Evolutionary conservation across 2,888 invertebrate genomes (phyloP), one percentile per base, ranked within the genome.

Genomic region (Cabera pusaria): DNA sequence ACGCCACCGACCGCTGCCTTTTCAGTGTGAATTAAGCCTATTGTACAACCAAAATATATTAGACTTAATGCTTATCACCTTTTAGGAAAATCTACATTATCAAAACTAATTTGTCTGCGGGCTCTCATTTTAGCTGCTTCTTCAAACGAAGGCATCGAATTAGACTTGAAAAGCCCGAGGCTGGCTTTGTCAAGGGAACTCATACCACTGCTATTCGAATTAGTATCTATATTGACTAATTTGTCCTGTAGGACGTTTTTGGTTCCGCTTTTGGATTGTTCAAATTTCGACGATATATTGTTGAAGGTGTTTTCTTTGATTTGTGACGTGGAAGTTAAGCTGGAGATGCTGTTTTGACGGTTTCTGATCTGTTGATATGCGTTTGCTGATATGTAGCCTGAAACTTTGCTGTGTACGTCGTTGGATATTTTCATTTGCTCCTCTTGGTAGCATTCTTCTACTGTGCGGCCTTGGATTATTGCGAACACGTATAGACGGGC

Each of bases 401-500:
- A 73, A 0, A 91, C 45, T 52, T 80, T 85, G 43, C 19, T 62
- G 48, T 58, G 72, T 4, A 63, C 50, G 62, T 78, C 81, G 45
- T 63, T 77, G 18, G 78, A 67, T 40, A 73, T 58, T 47, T 73
- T 82, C 11, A 62, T 55, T 35, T 84, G 78, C 50, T 90, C 90
- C 18, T 90, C 89, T 38, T 82, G 78, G 50, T 89, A 85, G 41
- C 93, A 92, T 27, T 93, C 93, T 20, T 93, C 93, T 1, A 91
- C 89, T 0, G 90, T 81, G 51, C 91, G 91, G 0, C 93, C 93
- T 61, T 91, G 90, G 40, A 92, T 91, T 6, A 93, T 93, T 0
- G 90, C 87, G 56, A 87, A 93, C 0, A 91, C 92, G 68, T 93
- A 92, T 46, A 90, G 91, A 17, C 92, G 91, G 0, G 94, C 92